phyloP scores from a whole-genome alignment of 2,797 vertebrate genomes.

The Clamator glandarius region DNA sequence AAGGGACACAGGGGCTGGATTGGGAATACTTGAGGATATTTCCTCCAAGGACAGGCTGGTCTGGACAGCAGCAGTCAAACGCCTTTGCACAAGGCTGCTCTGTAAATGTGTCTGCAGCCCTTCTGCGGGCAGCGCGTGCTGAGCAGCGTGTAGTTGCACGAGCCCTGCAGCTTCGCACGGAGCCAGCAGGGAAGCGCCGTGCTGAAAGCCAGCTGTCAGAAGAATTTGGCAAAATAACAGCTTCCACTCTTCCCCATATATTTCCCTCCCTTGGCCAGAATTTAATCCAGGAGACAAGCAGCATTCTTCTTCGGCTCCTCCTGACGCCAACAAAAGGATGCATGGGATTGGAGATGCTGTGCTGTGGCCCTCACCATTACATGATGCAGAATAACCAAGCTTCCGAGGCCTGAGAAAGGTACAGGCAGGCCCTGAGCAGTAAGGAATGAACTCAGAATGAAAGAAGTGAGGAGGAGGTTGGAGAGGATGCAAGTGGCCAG shows the following conservation, averaged over 20 bases:
- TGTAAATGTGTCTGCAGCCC: background rate
- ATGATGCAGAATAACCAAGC: background rate
- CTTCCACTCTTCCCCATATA: background rate
- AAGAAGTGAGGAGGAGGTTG: background rate
- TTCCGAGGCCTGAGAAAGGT: background rate
- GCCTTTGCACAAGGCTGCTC: background rate
- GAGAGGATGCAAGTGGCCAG: background rate
- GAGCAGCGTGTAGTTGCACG: background rate
- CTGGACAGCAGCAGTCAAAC: background rate
- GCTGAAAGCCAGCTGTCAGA: background rate
- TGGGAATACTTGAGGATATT: background rate
- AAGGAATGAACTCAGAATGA: background rate
- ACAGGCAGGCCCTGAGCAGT: background rate
- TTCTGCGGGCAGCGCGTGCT: background rate
- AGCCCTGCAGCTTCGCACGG: background rate
- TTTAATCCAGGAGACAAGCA: background rate
- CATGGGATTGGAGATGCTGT: background rate
- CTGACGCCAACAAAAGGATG: fast-evolving
- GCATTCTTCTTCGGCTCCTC: background rate
- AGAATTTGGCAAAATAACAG: background rate
- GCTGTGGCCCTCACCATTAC: fast-evolving
- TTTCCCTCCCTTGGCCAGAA: background rate
- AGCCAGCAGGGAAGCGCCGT: fast-evolving
- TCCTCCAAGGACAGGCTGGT: background rate
- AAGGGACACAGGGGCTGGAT: background rate